Conservation (phyloP, 2,113 vertebrate genomes). For the Lasiurus cinereus region DNA sequence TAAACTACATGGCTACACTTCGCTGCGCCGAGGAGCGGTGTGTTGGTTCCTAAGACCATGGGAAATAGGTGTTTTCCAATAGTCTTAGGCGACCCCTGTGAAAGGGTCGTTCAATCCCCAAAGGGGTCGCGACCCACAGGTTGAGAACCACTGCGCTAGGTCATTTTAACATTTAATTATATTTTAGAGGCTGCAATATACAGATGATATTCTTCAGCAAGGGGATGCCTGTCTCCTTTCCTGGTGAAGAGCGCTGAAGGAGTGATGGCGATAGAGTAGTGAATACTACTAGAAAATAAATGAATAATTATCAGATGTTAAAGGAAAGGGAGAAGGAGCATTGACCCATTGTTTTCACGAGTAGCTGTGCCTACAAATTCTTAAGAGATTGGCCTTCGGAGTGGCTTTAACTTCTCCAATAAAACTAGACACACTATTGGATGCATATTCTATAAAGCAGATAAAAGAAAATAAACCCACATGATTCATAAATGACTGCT, state of each 20-base stretch:
- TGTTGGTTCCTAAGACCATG: too few relatives aligned
- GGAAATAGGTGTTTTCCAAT: too few relatives aligned
- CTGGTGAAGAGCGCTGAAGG: neutral
- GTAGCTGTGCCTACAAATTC: neutral
- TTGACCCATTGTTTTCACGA: neutral
- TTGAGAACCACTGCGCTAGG: too few relatives aligned
- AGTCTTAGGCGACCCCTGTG: too few relatives aligned
- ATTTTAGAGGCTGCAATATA: too few relatives aligned
- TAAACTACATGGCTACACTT: too few relatives aligned
- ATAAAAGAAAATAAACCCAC: neutral
- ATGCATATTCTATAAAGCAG: neutral
- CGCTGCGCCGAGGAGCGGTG: too few relatives aligned
- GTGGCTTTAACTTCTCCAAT: neutral
- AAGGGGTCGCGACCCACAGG: too few relatives aligned
- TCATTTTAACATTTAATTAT: too few relatives aligned
- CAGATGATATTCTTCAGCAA: neutral
- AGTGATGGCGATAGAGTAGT: neutral
- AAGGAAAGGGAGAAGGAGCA: neutral
- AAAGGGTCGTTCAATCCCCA: too few relatives aligned
- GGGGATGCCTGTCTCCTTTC: neutral
- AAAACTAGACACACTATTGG: neutral
- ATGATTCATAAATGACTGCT: neutral
- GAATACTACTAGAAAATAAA: too few relatives aligned
- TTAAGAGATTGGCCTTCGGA: neutral
- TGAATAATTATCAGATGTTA: neutral